phyloP scores from a whole-genome alignment of 1,140 invertebrate species.

The Dendroctonus valens region DNA sequence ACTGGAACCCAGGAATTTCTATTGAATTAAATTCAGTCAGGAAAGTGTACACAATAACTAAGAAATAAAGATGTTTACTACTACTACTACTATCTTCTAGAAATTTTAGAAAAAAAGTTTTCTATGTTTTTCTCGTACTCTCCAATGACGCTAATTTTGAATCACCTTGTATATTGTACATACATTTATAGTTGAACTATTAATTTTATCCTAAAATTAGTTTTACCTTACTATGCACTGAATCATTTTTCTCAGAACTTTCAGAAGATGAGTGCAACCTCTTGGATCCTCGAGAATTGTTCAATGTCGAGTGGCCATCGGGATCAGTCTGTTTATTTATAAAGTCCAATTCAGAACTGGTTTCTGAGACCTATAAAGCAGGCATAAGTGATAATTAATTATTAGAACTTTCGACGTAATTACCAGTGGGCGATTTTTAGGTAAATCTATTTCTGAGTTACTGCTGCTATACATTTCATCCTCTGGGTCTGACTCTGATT shows the following conservation, averaged over 20 bases:
- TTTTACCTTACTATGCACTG: slow-evolving; percentile 26
- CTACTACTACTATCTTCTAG: no score
- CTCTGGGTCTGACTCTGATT: slow-evolving; percentile 57
- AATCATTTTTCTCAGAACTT: slow-evolving; percentile 16
- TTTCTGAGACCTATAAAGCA: slow-evolving; percentile 36
- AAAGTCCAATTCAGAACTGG: slow-evolving; percentile 40
- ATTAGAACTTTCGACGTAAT: neutral
- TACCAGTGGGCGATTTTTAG: slow-evolving; percentile 32
- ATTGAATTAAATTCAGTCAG: no score
- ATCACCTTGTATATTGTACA: no score
- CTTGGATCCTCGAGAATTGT: slow-evolving; percentile 28
- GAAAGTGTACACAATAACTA: no score
- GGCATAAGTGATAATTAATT: slow-evolving; percentile 6
- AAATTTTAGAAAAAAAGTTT: no score
- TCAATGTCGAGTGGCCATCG: slow-evolving; percentile 39
- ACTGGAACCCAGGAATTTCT: no score
- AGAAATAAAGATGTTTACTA: no score
- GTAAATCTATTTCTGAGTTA: slow-evolving; percentile 51
- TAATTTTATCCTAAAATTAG: neutral
- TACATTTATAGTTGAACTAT: no score
- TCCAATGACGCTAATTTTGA: no score
- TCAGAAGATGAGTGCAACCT: slow-evolving; percentile 21
- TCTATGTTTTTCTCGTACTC: no score
- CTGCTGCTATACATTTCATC: slow-evolving; percentile 51
- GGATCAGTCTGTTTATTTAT: slow-evolving; percentile 30